Base-by-base conservation (phyloP, 2,888 invertebrate genomes). In the Parelbella ahira region DNA sequence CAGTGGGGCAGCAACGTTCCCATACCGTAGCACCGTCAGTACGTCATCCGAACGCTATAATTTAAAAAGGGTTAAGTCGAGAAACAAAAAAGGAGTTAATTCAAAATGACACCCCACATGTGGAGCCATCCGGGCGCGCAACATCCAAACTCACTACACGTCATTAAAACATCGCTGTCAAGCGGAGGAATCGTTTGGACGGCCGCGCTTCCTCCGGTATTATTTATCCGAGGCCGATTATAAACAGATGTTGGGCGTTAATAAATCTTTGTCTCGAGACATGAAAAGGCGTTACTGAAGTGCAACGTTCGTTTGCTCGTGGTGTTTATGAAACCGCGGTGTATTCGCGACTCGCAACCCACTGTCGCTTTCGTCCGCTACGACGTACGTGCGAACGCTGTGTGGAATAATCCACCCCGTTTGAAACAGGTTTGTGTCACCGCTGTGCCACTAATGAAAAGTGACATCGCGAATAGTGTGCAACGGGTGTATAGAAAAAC, bases 11-110 rank as follows among this genome's bases (percentile, higher is more conserved):
- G 52, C 49, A 10, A 49, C 62, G 69, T 80, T 81, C 81, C 77
- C 84, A 81, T 77, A 70, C 59, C 58, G 12, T n/a, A 2, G 21
- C 38, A 4, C 11, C 27, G 25, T 32, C 13, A 13, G 33, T 34
- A 41, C 77, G 76, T 79, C 77, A 81, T 63, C 45, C 63, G 50
- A 63, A 67, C 60, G 66, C 64, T 68, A 76, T 78, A 78, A 80
- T 79, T 80, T 70, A 72, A 78, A 74, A 82, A 80, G 79, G 82
- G 81, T 77, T 82, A 70, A 74, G 65, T n/a, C n/a, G n/a, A 75
- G 60, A 78, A 2, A 15, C 15, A 2, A 15, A 15, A 82, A 80
- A 81, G 69, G 60, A 53, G 63, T 65, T 68, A 65, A 69, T 69
- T 69, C 68, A 56, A 63, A 68, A 65, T 67, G 70, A 69, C 71